Percentiles rank a stretch among this genome's conserved stretches.
phyloP scores from a whole-genome alignment of 2,888 invertebrate genomes.

The Erebia epiphron region DNA sequence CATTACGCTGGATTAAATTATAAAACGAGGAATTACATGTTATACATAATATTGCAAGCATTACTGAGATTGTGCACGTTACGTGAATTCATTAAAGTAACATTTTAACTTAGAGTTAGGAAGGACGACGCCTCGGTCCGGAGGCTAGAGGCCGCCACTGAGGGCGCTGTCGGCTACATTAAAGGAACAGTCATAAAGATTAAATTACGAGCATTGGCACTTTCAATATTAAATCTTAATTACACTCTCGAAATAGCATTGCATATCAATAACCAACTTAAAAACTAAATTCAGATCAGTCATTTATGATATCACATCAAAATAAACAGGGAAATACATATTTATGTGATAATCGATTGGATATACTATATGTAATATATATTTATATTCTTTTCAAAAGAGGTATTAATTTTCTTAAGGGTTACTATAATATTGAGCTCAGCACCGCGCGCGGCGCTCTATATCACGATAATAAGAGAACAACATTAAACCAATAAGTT shows the following conservation, averaged over 20 bases:
- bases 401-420: conserved; percentile 83
- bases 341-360: conserved; percentile 77
- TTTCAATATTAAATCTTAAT: conserved; percentile 83
- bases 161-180: conserved; percentile 59
- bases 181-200: conserved; percentile 81
- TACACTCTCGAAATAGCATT: conserved; percentile 82
- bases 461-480: conserved; percentile 82
- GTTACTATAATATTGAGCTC: conserved; percentile 84
- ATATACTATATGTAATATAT: conserved; percentile 72
- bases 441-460: conserved; percentile 77
- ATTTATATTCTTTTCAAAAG: conserved; percentile 80
- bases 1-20: conserved; percentile 79
- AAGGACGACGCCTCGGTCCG: conserved; percentile 68
- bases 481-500: conserved; percentile 80
- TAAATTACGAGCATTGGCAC: conserved; percentile 84
- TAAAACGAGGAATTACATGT: conserved; percentile 70
- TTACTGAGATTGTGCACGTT: conserved; percentile 83
- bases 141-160: conserved; percentile 51
- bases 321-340: conserved; percentile 83
- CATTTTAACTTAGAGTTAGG: conserved; percentile 60
- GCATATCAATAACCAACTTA: conserved; percentile 83
- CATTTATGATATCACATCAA: conserved; percentile 85
- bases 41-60: conserved; percentile 82
- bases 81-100: conserved; percentile 68
- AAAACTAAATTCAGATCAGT: conserved; percentile 85